Conservation (phyloP, 2,797 vertebrate species). For the Liparis tanakae region DNA sequence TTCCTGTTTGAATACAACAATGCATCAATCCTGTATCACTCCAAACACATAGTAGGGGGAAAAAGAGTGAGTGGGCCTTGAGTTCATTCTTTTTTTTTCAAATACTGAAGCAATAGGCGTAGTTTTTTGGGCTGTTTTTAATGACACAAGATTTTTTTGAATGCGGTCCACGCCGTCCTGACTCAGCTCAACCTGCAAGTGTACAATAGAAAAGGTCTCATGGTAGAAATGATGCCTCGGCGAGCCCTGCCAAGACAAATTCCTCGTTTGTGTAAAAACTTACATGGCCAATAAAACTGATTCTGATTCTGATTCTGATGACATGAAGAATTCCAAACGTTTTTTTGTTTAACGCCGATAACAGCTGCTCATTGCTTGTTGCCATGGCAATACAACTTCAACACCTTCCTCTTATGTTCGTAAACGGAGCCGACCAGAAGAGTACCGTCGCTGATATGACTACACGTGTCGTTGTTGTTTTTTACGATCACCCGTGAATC, state of each 20-base stretch:
- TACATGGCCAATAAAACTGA: too few species aligned
- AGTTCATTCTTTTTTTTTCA: too few species aligned
- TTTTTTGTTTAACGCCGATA: background rate
- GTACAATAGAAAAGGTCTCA: background rate
- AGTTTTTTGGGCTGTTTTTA: too few species aligned
- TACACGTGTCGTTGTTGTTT: background rate
- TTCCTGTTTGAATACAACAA: too few species aligned
- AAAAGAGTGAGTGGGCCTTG: background rate
- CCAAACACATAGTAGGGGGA: background rate
- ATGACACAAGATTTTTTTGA: background rate
- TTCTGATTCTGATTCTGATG: too few species aligned
- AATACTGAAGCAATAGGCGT: too few species aligned
- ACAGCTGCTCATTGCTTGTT: slow-evolving; percentile 1
- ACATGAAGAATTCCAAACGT: background rate
- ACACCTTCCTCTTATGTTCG: background rate
- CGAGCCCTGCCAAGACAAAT: too few species aligned
- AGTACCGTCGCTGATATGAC: background rate
- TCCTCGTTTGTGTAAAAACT: too few species aligned
- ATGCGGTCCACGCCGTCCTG: background rate
- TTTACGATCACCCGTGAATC: background rate
- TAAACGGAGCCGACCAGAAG: background rate
- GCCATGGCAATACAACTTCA: background rate
- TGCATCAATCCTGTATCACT: too few species aligned
- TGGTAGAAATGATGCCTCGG: background rate
- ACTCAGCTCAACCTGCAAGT: background rate